These are phyloP conservation scores for Hedychridium roseum DNA, from an alignment of 2,888 invertebrate species.

Conservation along the genomic window DNA sequence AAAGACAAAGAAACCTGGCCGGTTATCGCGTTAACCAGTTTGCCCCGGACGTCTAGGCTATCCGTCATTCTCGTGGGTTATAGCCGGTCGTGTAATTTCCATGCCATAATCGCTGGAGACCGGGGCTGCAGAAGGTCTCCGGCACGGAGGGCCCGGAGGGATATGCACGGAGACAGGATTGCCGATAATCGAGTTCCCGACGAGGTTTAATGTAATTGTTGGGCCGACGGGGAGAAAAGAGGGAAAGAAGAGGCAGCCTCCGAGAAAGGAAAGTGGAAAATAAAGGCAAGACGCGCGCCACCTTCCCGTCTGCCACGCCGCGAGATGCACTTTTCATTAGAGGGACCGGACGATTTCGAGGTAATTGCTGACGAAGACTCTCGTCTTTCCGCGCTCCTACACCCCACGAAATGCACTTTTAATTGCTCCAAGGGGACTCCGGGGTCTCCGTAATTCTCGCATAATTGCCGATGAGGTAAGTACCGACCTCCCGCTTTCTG, in stretches of 20 bases:
- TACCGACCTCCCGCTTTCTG: too few relatives aligned
- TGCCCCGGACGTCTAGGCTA: too few relatives aligned
- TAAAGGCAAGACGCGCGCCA: too few relatives aligned
- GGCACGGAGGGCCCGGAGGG: not conserved
- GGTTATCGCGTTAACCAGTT: too few relatives aligned
- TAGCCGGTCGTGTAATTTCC: not conserved
- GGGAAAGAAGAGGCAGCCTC: constrained; percentile 5
- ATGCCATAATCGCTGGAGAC: not conserved
- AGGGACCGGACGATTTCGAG: not conserved
- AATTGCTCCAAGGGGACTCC: too few relatives aligned
- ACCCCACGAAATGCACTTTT: too few relatives aligned
- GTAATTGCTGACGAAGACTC: not conserved
- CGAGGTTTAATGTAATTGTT: constrained; percentile 34
- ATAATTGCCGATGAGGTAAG: not conserved
- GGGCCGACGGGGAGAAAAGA: constrained; percentile 6
- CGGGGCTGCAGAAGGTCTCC: not conserved
- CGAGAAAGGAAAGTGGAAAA: too few relatives aligned
- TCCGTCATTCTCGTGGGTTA: not conserved
- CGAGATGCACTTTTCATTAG: not conserved
- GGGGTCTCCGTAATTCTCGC: not conserved
- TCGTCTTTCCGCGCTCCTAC: not conserved
- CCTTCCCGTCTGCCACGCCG: too few relatives aligned
- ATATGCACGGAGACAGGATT: constrained; percentile 23
- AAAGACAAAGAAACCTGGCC: too few relatives aligned
- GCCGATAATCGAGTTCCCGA: constrained; percentile 37